These are phyloP conservation scores for Harpalus rubripes DNA, from an alignment of 2,888 invertebrate species.

Conservation along the genomic window DNA sequence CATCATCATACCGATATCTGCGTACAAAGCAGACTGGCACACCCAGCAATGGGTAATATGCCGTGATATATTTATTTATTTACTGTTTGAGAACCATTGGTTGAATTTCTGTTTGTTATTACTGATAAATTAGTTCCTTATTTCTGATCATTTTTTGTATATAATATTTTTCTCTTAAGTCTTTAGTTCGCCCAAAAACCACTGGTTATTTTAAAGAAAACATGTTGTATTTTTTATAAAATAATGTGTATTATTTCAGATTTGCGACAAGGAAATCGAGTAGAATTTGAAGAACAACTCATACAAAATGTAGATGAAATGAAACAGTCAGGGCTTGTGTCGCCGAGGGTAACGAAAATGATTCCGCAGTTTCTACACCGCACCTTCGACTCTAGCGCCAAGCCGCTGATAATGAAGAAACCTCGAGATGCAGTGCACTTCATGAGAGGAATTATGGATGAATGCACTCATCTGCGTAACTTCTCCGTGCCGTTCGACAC, in stretches of 20 bases:
- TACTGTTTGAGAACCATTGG: no score
- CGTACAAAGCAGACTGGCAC: no score
- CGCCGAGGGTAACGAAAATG: slow-evolving; percentile 33
- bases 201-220: no score
- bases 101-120: no score
- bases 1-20: no score
- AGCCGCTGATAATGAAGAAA: slow-evolving; percentile 14
- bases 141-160: no score
- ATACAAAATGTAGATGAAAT: slow-evolving; percentile 42
- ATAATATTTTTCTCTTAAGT: no score
- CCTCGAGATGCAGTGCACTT: slow-evolving; percentile 89
- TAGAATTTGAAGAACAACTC: slow-evolving; percentile 16
- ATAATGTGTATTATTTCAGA: not conserved
- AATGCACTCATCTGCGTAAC: slow-evolving; percentile 97
- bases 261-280: not conserved
- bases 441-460: slow-evolving; percentile 99
- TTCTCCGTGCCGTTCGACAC: slow-evolving; percentile 94
- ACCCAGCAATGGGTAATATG: no score
- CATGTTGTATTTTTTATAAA: no score
- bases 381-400: slow-evolving; percentile 6
- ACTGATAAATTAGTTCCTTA: no score
- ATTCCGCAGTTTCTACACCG: slow-evolving; percentile 41
- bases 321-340: slow-evolving; percentile 54
- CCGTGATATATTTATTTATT: no score
- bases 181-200: no score